Percentiles rank a stretch among this genome's conserved stretches.
phyloP scores from a whole-genome alignment of 2,797 vertebrate species.

The Octomys mimax region DNA sequence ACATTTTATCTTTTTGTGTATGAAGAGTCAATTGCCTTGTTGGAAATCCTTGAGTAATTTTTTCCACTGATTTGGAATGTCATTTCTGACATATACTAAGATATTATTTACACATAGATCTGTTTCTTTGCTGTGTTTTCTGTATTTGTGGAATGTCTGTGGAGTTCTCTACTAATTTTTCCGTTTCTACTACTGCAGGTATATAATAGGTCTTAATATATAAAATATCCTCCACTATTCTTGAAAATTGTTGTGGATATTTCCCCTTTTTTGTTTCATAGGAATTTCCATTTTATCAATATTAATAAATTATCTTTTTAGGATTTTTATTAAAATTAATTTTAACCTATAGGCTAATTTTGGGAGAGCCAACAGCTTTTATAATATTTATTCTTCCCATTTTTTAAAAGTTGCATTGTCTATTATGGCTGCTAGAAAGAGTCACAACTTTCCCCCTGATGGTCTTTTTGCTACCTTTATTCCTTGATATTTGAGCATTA shows the following conservation, averaged over 20 bases:
- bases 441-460: not conserved
- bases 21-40: not conserved
- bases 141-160: not conserved
- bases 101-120: not conserved
- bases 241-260: not conserved
- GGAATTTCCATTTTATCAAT: slow-evolving; percentile 27
- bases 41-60: not conserved
- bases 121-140: not conserved
- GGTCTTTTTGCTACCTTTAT: slow-evolving; percentile 24
- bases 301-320: not conserved
- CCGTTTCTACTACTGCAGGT: not conserved
- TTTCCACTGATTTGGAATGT: not conserved
- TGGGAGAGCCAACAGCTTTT: not conserved
- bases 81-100: not conserved
- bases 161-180: not conserved
- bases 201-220: not conserved
- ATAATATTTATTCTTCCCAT: not conserved
- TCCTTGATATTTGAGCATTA: not conserved
- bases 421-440: not conserved
- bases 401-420: slow-evolving; percentile 15
- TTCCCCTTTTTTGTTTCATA: not conserved
- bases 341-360: slow-evolving; percentile 23
- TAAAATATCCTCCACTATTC: not conserved
- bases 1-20: not conserved
- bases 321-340: not conserved